phyloP scores from a whole-genome alignment of 2,113 vertebrate species.

The Muntiacus muntjak region DNA sequence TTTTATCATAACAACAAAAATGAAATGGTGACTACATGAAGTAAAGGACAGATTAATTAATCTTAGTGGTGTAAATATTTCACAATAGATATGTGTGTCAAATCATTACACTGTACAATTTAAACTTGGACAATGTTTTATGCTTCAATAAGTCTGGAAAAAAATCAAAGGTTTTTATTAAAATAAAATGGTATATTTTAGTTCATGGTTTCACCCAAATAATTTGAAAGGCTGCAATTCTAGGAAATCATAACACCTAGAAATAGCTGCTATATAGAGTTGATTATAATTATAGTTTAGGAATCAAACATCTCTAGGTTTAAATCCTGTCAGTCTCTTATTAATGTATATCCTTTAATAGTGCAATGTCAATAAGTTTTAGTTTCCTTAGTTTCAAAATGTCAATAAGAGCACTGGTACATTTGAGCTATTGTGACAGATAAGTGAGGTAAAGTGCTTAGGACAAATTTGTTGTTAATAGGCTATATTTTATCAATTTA shows the following conservation, averaged over 20 bases:
- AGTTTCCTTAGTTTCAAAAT: not conserved
- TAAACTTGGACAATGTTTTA: not conserved
- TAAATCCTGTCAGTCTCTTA: not conserved
- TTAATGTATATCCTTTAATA: not conserved
- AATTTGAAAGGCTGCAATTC: not conserved
- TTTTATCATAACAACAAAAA: not conserved
- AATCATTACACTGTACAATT: not conserved
- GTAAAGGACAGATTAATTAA: not conserved
- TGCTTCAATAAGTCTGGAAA: not conserved
- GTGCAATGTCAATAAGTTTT: not conserved
- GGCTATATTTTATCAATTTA: not conserved
- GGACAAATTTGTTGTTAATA: not conserved
- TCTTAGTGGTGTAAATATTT: not conserved
- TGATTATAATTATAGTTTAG: not conserved
- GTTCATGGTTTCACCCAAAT: not conserved
- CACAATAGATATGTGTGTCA: not conserved
- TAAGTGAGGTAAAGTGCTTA: not conserved
- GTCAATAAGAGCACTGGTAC: not conserved
- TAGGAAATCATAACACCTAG: not conserved
- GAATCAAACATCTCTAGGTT: not conserved
- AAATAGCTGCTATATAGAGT: not conserved
- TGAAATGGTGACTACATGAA: not conserved
- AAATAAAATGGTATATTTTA: not conserved
- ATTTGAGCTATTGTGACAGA: not conserved
- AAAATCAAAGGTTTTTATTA: not conserved